Percentiles rank a stretch among this genome's conserved stretches.
Evolutionary conservation across 2,888 invertebrate genomes (phyloP).

Genomic region (Tetranychus truncatus): DNA sequence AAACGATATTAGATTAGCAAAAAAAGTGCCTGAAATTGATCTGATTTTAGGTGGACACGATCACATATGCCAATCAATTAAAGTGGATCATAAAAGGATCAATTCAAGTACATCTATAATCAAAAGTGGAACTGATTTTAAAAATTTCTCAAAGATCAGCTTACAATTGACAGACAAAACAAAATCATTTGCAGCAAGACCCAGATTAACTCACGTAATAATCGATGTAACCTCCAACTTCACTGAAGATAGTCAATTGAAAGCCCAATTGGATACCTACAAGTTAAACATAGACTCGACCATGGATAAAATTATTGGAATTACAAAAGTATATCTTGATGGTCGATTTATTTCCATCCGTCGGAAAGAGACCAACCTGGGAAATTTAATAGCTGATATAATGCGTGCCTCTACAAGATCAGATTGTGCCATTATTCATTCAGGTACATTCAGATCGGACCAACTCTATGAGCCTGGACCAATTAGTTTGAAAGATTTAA

Average conservation of each 20-base stretch:
- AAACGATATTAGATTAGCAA: constrained; percentile 63
- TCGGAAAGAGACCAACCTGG: constrained; percentile 68
- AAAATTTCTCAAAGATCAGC: constrained; percentile 62
- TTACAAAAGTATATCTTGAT: background rate
- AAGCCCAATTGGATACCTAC: background rate
- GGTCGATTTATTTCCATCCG: constrained; percentile 52
- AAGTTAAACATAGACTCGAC: background rate
- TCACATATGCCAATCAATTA: constrained; percentile 58
- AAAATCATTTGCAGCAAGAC: no score
- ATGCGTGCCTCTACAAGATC: constrained; percentile 57
- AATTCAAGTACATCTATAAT: constrained; percentile 41
- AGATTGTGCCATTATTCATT: constrained; percentile 65
- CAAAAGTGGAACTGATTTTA: constrained; percentile 78
- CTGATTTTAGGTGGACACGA: constrained; percentile 79
- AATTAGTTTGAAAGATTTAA: constrained; percentile 63
- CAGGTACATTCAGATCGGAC: constrained; percentile 64
- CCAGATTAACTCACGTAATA: background rate
- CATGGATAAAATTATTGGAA: background rate
- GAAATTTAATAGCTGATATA: constrained; percentile 42
- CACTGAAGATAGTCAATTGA: constrained; percentile 42
- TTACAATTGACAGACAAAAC: constrained; percentile 43
- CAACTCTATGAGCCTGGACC: constrained; percentile 57
- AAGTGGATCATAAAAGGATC: constrained; percentile 47
- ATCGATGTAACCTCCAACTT: constrained; percentile 38
- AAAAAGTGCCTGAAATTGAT: constrained; percentile 58